phyloP scores from a whole-genome alignment of 2,888 invertebrate species.

The Allophyes oxyacanthae region DNA sequence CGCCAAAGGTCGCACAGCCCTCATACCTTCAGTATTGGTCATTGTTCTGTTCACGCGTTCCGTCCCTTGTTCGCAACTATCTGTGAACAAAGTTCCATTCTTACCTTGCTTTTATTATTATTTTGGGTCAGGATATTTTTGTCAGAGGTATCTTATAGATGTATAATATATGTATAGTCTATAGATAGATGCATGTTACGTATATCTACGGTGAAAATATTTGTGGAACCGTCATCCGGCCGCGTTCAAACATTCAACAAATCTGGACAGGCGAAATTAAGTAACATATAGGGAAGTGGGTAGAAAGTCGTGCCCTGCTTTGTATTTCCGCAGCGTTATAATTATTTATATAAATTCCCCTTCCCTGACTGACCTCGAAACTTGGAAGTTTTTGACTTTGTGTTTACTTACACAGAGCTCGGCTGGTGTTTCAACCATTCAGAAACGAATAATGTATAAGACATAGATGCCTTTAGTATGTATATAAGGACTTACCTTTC shows the following conservation, averaged over 20 bases:
- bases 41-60: conserved; percentile 40
- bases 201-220: conserved; percentile 7
- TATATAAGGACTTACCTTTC: too few species aligned
- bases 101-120: conserved; percentile 8
- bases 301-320: conserved; percentile 3
- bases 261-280: conserved; percentile 27
- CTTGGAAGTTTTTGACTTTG: too few species aligned
- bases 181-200: not conserved
- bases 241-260: conserved; percentile 38
- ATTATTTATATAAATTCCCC: too few species aligned
- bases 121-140: conserved; percentile 14
- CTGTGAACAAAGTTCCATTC: conserved; percentile 31
- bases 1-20: conserved; percentile 10
- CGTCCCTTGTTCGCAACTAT: conserved; percentile 16
- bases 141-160: conserved; percentile 1
- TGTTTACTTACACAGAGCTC: too few species aligned
- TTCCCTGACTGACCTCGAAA: too few species aligned
- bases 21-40: conserved; percentile 20
- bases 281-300: conserved; percentile 23
- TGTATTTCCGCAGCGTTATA: too few species aligned
- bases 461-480: too few species aligned
- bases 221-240: conserved; percentile 24
- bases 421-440: too few species aligned
- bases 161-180: too few species aligned
- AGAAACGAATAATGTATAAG: too few species aligned